Evolutionary conservation across 2,888 invertebrate genomes (phyloP).

Genomic region (Suillia variegata): DNA sequence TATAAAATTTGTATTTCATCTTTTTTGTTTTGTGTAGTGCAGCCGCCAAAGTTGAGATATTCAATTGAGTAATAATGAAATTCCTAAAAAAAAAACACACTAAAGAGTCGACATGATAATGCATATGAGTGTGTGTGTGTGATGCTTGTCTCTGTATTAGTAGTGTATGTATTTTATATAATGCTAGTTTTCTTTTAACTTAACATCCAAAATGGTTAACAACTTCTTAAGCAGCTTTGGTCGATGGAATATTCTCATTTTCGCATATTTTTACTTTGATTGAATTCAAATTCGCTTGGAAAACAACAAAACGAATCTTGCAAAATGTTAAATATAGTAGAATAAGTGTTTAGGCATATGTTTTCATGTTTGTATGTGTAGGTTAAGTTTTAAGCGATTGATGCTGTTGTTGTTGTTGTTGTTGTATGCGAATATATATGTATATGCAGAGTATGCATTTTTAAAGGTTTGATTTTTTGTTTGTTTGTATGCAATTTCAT

Average conservation of each 20-base stretch:
- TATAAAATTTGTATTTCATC: too few relatives aligned
- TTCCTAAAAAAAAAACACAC: too few relatives aligned
- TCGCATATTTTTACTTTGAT: too few relatives aligned
- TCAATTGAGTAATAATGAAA: too few relatives aligned
- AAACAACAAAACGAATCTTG: too few relatives aligned
- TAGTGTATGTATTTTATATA: slow-evolving; percentile 1
- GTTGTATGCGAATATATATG: slow-evolving; percentile 25
- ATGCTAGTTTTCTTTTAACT: slow-evolving; percentile 5
- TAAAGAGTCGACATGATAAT: too few relatives aligned
- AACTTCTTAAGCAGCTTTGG: too few relatives aligned
- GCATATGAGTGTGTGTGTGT: not conserved
- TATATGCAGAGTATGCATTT: slow-evolving; percentile 23
- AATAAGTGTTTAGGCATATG: slow-evolving; percentile 25
- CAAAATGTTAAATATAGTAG: not conserved
- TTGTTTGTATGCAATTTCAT: not conserved
- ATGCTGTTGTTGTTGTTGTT: not conserved
- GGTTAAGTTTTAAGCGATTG: slow-evolving; percentile 18
- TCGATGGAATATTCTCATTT: too few relatives aligned
- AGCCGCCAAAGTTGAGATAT: too few relatives aligned
- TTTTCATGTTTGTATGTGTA: slow-evolving; percentile 25
- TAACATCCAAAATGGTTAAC: not conserved
- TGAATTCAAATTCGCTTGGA: too few relatives aligned
- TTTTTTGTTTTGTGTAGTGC: too few relatives aligned
- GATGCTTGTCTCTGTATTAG: not conserved
- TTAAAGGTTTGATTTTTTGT: slow-evolving; percentile 14